Evolutionary conservation across 2,888 invertebrate genomes (phyloP).

Genomic region (Oligia fasciuncula): DNA sequence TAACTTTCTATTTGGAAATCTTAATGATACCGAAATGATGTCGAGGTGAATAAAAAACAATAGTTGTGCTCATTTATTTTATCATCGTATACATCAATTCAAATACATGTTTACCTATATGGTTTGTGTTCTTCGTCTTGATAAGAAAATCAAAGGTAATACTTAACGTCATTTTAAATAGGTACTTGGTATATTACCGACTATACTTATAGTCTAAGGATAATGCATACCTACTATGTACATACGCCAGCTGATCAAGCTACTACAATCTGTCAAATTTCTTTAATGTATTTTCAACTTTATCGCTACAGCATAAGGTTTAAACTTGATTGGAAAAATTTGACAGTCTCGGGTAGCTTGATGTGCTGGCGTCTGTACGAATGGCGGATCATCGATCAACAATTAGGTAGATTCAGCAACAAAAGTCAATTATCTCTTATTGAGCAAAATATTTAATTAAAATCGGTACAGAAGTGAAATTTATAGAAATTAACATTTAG

Average conservation of each 20-base stretch:
- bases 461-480: not conserved
- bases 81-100: not conserved
- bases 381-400: not conserved
- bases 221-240: not conserved
- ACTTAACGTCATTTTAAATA: not conserved
- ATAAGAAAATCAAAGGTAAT: not conserved
- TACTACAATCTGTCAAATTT: too few species aligned
- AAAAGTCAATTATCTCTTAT: not conserved
- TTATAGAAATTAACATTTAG: not conserved
- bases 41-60: not conserved
- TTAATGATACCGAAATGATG: too few species aligned
- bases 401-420: not conserved
- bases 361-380: not conserved
- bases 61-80: too few species aligned
- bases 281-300: too few species aligned
- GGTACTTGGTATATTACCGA: not conserved
- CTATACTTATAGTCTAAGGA: not conserved
- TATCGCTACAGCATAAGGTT: too few species aligned
- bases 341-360: too few species aligned
- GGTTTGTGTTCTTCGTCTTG: not conserved
- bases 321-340: too few species aligned
- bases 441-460: not conserved
- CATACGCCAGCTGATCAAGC: too few species aligned
- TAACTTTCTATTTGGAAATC: too few species aligned
- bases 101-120: not conserved